Percentiles rank a stretch among this genome's conserved stretches.
phyloP scores from a whole-genome alignment of 1,140 invertebrate species.

The Cepaea nemoralis region DNA sequence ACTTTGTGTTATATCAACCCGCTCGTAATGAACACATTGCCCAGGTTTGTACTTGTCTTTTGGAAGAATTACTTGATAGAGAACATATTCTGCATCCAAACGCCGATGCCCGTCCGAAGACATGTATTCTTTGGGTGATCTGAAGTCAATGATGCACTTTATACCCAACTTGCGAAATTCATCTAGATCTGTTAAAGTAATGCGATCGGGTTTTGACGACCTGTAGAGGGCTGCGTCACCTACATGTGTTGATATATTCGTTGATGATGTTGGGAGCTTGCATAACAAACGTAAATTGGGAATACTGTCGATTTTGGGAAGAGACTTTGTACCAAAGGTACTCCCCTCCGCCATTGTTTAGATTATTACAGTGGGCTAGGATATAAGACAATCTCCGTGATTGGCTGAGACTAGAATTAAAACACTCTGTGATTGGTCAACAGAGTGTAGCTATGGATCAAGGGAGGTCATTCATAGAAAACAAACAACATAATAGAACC shows the following conservation, averaged over 20 bases:
- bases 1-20: not conserved
- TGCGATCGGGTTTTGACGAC: conserved; percentile 61
- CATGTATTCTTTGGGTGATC: conserved; percentile 55
- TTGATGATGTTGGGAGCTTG: not conserved
- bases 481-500: not conserved
- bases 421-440: not conserved
- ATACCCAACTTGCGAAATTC: conserved; percentile 53
- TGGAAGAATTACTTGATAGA: conserved; percentile 54
- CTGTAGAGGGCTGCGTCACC: conserved; percentile 46
- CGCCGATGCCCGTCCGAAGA: conserved; percentile 45
- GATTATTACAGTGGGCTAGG: too few species aligned
- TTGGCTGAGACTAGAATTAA: too few species aligned
- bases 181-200: conserved; percentile 47
- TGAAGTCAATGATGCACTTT: conserved; percentile 58
- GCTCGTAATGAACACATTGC: conserved; percentile 48
- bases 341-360: not conserved
- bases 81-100: conserved; percentile 52
- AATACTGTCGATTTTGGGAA: conserved; percentile 29
- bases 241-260: not conserved
- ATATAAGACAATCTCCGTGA: too few species aligned
- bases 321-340: too few species aligned
- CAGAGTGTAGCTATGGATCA: not conserved
- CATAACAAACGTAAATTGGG: conserved; percentile 48
- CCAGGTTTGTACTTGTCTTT: conserved; percentile 48
- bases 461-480: not conserved